These are phyloP conservation scores for Endotricha flammealis DNA, from an alignment of 2,888 invertebrate genomes.

Conservation along the genomic window DNA sequence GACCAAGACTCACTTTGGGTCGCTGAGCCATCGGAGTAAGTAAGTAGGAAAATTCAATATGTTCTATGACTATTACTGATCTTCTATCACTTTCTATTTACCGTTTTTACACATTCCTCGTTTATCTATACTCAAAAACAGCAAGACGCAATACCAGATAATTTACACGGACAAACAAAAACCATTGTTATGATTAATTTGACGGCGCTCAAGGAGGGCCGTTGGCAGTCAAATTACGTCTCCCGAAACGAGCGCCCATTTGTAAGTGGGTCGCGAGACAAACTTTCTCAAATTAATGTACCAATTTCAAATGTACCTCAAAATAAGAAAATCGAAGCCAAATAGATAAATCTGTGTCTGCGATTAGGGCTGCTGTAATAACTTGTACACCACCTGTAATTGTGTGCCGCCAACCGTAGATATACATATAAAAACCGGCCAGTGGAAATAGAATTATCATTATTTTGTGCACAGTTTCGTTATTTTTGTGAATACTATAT, in stretches of 20 bases:
- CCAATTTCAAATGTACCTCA: conserved; percentile 44
- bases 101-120: too few relatives aligned
- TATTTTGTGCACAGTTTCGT: too few relatives aligned
- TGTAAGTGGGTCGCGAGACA: conserved; percentile 36
- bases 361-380: conserved; percentile 44
- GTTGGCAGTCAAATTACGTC: conserved; percentile 38
- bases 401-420: conserved; percentile 16
- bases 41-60: too few relatives aligned
- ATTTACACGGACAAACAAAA: conserved; percentile 1
- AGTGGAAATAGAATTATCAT: too few relatives aligned
- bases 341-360: conserved; percentile 55
- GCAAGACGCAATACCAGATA: too few relatives aligned
- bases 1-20: too few relatives aligned
- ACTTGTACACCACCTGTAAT: conserved; percentile 61
- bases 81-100: too few relatives aligned
- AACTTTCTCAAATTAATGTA: conserved; percentile 53
- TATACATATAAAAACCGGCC: too few relatives aligned
- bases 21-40: too few relatives aligned
- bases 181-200: conserved; percentile 26
- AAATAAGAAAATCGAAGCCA: conserved; percentile 53
- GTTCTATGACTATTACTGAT: too few relatives aligned
- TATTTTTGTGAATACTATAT: too few relatives aligned
- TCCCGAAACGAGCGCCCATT: conserved; percentile 27
- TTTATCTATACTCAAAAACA: too few relatives aligned
- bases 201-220: conserved; percentile 29